Conservation (phyloP, 1,140 invertebrate species). For the Cataglyphis hispanica region DNA sequence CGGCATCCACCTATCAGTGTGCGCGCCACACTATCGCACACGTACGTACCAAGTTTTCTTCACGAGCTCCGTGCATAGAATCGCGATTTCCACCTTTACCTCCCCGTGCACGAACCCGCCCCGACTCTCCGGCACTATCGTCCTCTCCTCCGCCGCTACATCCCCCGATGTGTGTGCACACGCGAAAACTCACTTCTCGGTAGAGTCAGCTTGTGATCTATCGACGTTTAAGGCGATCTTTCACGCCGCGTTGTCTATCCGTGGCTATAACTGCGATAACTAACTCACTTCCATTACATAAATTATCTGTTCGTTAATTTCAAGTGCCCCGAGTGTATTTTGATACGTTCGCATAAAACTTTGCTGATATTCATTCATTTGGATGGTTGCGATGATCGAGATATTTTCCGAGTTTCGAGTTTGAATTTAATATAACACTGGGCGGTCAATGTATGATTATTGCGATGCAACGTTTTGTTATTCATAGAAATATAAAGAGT, state of each 20-base stretch:
- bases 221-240: slow-evolving; percentile 17
- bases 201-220: slow-evolving; percentile 53
- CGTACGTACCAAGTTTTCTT: slow-evolving; percentile 58
- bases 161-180: slow-evolving; percentile 10
- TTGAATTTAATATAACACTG: background rate
- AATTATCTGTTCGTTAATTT: slow-evolving; percentile 52
- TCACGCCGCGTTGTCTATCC: background rate
- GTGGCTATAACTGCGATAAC: slow-evolving; percentile 60
- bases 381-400: background rate
- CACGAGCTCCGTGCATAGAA: slow-evolving; percentile 1
- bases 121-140: background rate
- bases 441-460: background rate
- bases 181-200: slow-evolving; percentile 38
- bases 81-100: slow-evolving; percentile 20
- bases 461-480: background rate
- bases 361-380: slow-evolving; percentile 1
- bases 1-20: slow-evolving; percentile 18
- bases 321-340: too few relatives aligned
- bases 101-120: background rate
- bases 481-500: background rate
- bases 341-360: background rate
- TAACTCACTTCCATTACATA: slow-evolving; percentile 37
- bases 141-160: background rate
- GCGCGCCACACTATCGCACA: slow-evolving; percentile 28
- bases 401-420: background rate